Evolutionary conservation across 1,140 invertebrate genomes (phyloP).

Genomic region (Zaprionus ornatus): DNA sequence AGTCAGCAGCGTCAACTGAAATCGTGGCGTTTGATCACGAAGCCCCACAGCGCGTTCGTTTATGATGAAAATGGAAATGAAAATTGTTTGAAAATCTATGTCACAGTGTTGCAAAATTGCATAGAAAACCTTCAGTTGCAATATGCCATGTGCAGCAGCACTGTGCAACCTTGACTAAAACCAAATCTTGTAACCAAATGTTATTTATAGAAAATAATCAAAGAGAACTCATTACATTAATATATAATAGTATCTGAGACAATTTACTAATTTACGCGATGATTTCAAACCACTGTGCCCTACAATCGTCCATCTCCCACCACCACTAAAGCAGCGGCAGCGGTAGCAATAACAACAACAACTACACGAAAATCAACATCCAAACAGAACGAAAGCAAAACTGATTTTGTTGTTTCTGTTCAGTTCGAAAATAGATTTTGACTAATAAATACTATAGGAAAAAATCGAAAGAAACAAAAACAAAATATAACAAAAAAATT

Average conservation of each 20-base stretch:
- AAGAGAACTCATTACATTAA: not conserved
- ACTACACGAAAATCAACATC: conserved; percentile 42
- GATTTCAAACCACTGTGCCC: conserved; percentile 53
- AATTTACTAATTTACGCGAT: not conserved
- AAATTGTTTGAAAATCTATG: conserved; percentile 48
- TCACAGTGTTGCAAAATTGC: conserved; percentile 41
- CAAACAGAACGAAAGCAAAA: conserved; percentile 43
- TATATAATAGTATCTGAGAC: not conserved
- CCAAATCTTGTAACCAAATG: not conserved
- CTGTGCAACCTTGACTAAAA: not conserved
- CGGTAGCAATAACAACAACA: conserved; percentile 30
- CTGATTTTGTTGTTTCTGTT: conserved; percentile 66
- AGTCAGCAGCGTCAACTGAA: conserved; percentile 58
- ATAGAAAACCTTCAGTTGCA: conserved; percentile 12
- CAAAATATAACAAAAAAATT: conserved; percentile 38
- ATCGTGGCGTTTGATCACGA: conserved; percentile 75
- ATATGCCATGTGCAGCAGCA: not conserved
- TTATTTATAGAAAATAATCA: conserved; percentile 9
- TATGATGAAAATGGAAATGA: conserved; percentile 68
- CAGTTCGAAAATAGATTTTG: conserved; percentile 81
- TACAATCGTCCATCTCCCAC: conserved; percentile 26
- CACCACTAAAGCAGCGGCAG: not conserved
- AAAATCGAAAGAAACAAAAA: conserved; percentile 62
- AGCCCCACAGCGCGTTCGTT: conserved; percentile 50
- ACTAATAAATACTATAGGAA: conserved; percentile 82